phyloP scores from a whole-genome alignment of 2,888 invertebrate genomes.

The Zhengitettix transpicula region DNA sequence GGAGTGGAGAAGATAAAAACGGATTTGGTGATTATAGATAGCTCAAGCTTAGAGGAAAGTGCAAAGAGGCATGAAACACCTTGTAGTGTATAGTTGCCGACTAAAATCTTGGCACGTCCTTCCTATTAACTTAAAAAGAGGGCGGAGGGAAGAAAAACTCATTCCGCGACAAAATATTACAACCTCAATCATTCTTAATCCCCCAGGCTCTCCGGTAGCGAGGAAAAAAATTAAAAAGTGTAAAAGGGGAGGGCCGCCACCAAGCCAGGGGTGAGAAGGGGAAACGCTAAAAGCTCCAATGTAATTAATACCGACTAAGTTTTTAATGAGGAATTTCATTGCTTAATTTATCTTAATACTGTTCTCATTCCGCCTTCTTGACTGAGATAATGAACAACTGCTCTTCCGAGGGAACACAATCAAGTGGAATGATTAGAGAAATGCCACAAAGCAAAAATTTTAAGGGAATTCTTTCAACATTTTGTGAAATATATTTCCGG shows the following conservation, averaged over 20 bases:
- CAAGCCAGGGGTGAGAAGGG: too few species aligned
- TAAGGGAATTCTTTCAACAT: too few species aligned
- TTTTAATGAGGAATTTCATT: not conserved
- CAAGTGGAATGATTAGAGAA: too few species aligned
- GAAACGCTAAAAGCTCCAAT: not conserved
- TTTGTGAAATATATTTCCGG: too few species aligned
- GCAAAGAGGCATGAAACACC: not conserved
- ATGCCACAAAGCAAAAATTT: too few species aligned
- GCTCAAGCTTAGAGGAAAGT: not conserved
- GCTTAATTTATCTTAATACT: not conserved
- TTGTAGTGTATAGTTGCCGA: not conserved
- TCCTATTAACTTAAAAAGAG: not conserved
- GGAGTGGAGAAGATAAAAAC: not conserved
- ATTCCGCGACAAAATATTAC: slow-evolving; percentile 7
- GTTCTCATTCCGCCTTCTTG: not conserved
- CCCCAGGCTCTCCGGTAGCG: slow-evolving; percentile 1
- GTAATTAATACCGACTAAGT: not conserved
- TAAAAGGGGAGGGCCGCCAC: not conserved
- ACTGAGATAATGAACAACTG: not conserved
- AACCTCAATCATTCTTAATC: slow-evolving; percentile 7
- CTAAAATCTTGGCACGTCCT: not conserved
- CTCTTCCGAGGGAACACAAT: too few species aligned
- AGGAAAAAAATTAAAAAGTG: slow-evolving; percentile 3
- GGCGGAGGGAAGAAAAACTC: slow-evolving; percentile 6
- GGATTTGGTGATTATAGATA: not conserved